These are phyloP conservation scores for Trogon melanurus DNA, from an alignment of 2,113 vertebrate genomes.

Conservation along the genomic window DNA sequence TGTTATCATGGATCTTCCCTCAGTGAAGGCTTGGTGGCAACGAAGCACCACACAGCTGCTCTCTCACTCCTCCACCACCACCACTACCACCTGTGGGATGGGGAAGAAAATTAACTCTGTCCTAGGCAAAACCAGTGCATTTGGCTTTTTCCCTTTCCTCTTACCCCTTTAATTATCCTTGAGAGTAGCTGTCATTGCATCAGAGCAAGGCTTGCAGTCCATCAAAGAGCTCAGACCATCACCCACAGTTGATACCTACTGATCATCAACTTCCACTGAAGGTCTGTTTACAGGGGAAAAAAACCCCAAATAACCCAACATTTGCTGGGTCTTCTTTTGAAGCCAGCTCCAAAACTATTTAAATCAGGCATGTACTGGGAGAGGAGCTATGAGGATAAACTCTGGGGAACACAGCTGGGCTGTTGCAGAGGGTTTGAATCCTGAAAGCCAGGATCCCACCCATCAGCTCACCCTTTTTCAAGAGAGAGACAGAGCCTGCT, in stretches of 20 bases:
- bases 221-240: neutral
- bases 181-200: neutral
- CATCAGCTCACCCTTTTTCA: neutral
- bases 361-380: neutral
- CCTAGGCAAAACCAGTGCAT: too few species aligned
- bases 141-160: neutral
- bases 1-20: neutral
- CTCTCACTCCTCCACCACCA: too few species aligned
- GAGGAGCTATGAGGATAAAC: neutral
- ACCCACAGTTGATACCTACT: neutral
- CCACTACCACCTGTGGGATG: too few species aligned
- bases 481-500: neutral
- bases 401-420: neutral
- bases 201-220: neutral
- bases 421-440: neutral
- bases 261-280: neutral
- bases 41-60: too few species aligned
- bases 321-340: neutral
- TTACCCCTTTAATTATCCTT: neutral
- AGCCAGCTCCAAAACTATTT: neutral
- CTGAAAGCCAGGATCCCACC: neutral
- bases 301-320: neutral
- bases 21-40: neutral
- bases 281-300: neutral
- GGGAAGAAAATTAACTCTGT: too few species aligned